Evolutionary conservation across 2,888 invertebrate genomes (phyloP).

Genomic region (Phrixothrix hirtus): DNA sequence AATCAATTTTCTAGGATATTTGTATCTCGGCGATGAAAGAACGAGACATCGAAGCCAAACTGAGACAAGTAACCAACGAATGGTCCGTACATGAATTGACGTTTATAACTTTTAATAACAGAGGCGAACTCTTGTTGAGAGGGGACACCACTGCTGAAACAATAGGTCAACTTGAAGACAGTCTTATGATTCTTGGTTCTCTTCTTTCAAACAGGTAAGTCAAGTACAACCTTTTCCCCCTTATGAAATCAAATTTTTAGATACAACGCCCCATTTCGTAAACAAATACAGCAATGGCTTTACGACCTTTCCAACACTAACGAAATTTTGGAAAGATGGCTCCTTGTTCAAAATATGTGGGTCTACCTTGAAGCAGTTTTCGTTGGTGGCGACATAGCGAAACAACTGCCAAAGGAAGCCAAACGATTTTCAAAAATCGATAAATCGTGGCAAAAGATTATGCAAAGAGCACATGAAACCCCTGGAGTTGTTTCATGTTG

Average conservation of each 20-base stretch:
- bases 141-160: constrained; percentile 96
- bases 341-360: constrained; percentile 97
- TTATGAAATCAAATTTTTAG: constrained; percentile 53
- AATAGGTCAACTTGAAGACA: constrained; percentile 92
- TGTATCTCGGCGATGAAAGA: constrained; percentile 98
- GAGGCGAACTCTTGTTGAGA: constrained; percentile 86
- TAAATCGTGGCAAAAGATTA: constrained; percentile 98
- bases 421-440: constrained; percentile 95
- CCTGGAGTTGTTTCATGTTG: constrained; percentile 95
- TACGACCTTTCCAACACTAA: constrained; percentile 93
- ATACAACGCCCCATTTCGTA: constrained; percentile 95
- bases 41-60: constrained; percentile 94
- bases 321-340: constrained; percentile 94
- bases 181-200: constrained; percentile 94
- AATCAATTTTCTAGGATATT: constrained; percentile 69
- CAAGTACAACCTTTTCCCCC: neutral
- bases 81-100: constrained; percentile 93
- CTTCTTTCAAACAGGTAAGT: constrained; percentile 82
- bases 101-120: constrained; percentile 92
- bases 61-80: constrained; percentile 92
- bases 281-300: constrained; percentile 95
- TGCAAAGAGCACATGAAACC: constrained; percentile 95
- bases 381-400: constrained; percentile 98
- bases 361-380: constrained; percentile 97
- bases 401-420: constrained; percentile 93